These are phyloP conservation scores for Macrophya alboannulata DNA, from an alignment of 2,888 invertebrate species.

Conservation along the genomic window DNA sequence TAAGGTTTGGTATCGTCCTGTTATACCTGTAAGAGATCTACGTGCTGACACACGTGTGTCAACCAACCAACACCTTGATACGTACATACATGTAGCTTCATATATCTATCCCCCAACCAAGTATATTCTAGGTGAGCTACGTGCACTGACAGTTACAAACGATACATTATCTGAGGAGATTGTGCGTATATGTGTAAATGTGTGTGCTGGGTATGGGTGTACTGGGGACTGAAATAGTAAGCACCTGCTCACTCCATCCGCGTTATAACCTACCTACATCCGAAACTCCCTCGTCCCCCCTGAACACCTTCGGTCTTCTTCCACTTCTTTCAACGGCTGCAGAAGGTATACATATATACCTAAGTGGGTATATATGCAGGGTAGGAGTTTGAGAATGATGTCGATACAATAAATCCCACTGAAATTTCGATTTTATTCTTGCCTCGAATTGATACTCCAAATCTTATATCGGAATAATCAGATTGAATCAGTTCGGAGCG, in stretches of 20 bases:
- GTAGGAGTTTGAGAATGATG: slow-evolving; percentile 12
- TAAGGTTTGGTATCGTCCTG: slow-evolving; percentile 20
- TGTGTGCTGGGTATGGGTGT: slow-evolving; percentile 16
- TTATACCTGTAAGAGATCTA: slow-evolving; percentile 23
- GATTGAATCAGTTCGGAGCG: slow-evolving; percentile 16
- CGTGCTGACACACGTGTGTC: slow-evolving; percentile 41
- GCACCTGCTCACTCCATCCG: slow-evolving; percentile 74
- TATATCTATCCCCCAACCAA: slow-evolving; percentile 64
- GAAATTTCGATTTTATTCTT: not conserved
- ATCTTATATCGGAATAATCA: slow-evolving; percentile 16
- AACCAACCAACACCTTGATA: not conserved
- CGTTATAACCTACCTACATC: slow-evolving; percentile 45
- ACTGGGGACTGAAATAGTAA: slow-evolving; percentile 74
- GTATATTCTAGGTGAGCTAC: slow-evolving; percentile 53
- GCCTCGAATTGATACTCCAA: slow-evolving; percentile 1
- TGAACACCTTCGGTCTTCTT: slow-evolving; percentile 13
- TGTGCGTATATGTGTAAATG: slow-evolving; percentile 49
- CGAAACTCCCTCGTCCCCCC: too few relatives aligned
- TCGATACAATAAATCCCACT: slow-evolving; percentile 19
- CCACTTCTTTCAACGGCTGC: not conserved
- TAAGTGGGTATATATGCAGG: too few relatives aligned
- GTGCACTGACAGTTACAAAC: slow-evolving; percentile 77
- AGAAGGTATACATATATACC: not conserved
- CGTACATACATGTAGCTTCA: not conserved
- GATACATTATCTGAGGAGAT: slow-evolving; percentile 78